Conservation (phyloP, 2,888 invertebrate species). For the Leptinotarsa rubiginosa region DNA sequence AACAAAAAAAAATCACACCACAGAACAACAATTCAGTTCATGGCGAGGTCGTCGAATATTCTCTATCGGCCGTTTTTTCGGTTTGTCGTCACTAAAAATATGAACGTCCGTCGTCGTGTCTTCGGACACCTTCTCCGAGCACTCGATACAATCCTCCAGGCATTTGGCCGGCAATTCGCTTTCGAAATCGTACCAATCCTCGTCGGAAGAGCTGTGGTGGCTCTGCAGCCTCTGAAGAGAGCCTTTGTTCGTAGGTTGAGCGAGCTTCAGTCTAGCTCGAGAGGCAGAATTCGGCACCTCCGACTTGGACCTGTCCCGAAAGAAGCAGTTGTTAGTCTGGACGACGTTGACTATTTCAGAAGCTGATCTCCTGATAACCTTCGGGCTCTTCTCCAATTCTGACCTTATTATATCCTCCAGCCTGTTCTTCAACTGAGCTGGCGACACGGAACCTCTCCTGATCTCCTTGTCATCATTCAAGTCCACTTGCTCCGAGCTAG, state of each 20-base stretch:
- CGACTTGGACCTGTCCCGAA: conserved; percentile 57
- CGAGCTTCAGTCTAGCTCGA: conserved; percentile 46
- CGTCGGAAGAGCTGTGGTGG: conserved; percentile 67
- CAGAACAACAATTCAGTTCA: conserved; percentile 50
- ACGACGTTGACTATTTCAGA: conserved; percentile 53
- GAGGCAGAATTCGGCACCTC: conserved; percentile 53
- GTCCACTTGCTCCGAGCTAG: conserved; percentile 65
- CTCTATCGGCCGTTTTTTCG: conserved; percentile 24
- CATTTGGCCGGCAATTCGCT: conserved; percentile 42
- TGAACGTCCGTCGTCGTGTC: conserved; percentile 35
- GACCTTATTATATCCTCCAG: conserved; percentile 68
- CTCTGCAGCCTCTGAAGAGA: conserved; percentile 62
- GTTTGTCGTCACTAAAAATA: conserved; percentile 37
- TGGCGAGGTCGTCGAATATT: conserved; percentile 37
- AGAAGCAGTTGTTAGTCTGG: conserved; percentile 40
- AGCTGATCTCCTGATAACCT: conserved; percentile 55
- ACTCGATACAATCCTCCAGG: conserved; percentile 35
- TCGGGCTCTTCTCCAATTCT: conserved; percentile 51
- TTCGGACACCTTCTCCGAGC: conserved; percentile 22
- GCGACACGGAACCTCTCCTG: conserved; percentile 69
- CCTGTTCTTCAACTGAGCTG: conserved; percentile 73
- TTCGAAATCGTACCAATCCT: conserved; percentile 67
- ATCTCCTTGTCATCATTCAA: conserved; percentile 56
- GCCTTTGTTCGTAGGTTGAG: conserved; percentile 48
- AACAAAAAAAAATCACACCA: conserved; percentile 49